Evolutionary conservation across 2,888 invertebrate species (phyloP).

Genomic region (Pediacus dermestoides): DNA sequence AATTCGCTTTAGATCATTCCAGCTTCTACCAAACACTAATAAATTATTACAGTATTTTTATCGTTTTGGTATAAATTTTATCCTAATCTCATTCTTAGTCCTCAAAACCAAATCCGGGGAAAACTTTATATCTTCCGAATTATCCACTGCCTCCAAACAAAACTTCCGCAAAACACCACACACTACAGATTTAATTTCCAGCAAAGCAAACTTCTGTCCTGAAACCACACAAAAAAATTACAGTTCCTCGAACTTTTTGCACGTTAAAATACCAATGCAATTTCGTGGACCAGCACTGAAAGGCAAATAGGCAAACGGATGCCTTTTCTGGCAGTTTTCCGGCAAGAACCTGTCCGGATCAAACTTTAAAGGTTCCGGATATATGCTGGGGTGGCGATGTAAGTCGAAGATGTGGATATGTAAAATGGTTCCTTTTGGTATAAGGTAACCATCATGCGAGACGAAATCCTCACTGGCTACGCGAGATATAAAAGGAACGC

Average conservation of each 20-base stretch:
- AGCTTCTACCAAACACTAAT: not conserved
- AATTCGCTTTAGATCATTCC: not conserved
- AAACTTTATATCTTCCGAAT: conserved; percentile 47
- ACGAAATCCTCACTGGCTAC: conserved; percentile 30
- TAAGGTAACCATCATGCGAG: conserved; percentile 31
- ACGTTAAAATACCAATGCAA: conserved; percentile 56
- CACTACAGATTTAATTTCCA: conserved; percentile 60
- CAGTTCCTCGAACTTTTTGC: conserved; percentile 10
- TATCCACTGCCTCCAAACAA: conserved; percentile 50
- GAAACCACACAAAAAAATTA: conserved; percentile 31
- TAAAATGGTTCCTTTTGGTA: conserved; percentile 55
- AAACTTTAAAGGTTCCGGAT: conserved; percentile 61
- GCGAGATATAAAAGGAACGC: conserved; percentile 43
- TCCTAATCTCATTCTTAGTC: conserved; percentile 47
- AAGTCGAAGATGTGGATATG: conserved; percentile 59
- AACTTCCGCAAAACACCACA: conserved; percentile 55
- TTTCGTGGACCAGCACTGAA: conserved; percentile 67
- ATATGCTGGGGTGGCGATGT: conserved; percentile 61
- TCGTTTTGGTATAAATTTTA: conserved; percentile 31
- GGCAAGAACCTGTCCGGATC: conserved; percentile 68
- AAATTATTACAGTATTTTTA: conserved; percentile 1
- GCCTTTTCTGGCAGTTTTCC: conserved; percentile 53
- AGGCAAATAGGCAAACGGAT: conserved; percentile 63
- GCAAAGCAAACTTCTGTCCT: conserved; percentile 64
- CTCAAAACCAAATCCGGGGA: conserved; percentile 53